Conservation (phyloP, 2,888 invertebrate species). For the Piscicola geometra region DNA sequence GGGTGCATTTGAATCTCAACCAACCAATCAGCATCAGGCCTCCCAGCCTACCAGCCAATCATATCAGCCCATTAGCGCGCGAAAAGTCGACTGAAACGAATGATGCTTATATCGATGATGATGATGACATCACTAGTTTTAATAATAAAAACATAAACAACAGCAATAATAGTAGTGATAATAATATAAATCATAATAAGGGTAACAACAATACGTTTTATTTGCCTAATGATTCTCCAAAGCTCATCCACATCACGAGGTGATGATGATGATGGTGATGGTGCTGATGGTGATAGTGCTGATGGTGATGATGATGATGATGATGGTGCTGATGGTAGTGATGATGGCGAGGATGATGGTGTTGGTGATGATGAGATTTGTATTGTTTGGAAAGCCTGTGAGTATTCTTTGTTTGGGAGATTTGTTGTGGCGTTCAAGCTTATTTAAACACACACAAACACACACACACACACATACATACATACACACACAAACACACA, state of each 20-base stretch:
- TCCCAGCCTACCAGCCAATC: not conserved
- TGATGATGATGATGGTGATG: too few relatives aligned
- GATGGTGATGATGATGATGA: too few relatives aligned
- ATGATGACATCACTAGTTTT: not conserved
- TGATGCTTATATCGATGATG: slow-evolving; percentile 6
- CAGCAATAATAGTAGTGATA: not conserved
- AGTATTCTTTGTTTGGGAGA: too few relatives aligned
- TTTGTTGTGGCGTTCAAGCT: too few relatives aligned
- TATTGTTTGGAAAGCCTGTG: too few relatives aligned
- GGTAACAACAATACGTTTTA: not conserved
- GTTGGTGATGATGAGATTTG: too few relatives aligned
- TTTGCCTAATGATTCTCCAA: not conserved
- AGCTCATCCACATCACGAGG: not conserved
- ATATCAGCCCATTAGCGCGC: not conserved
- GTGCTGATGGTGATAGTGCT: too few relatives aligned
- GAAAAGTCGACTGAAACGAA: not conserved
- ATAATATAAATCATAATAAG: not conserved
- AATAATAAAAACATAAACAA: too few relatives aligned
- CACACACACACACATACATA: slow-evolving; percentile 16
- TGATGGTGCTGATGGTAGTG: too few relatives aligned
- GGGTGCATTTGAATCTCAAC: not conserved
- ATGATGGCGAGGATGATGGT: too few relatives aligned
- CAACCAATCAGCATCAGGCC: not conserved
- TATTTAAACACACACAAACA: not conserved
- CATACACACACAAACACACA: slow-evolving; percentile 16